Conservation (phyloP, 92 coral and sea anemone genomes). For the Umimayanthus chanpuru region DNA sequence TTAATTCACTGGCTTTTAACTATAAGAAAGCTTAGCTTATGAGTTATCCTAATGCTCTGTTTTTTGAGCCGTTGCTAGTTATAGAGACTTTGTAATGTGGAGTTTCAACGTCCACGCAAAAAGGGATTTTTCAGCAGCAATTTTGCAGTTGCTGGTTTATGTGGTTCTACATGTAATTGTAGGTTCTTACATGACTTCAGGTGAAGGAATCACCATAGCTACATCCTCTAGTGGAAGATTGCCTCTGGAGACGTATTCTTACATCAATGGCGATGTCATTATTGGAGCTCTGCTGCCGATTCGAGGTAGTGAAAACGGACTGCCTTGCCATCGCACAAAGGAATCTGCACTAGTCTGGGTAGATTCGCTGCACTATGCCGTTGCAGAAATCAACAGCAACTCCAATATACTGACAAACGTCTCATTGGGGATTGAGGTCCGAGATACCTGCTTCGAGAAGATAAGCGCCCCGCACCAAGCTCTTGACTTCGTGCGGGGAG, state of each 20-base stretch:
- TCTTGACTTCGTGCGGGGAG: conserved; percentile 56
- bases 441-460: conserved; percentile 66
- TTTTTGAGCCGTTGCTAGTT: background rate
- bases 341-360: conserved; percentile 56
- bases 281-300: conserved; percentile 77
- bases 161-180: background rate
- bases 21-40: background rate
- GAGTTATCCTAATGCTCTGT: background rate
- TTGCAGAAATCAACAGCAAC: conserved; percentile 58
- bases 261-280: conserved; percentile 52
- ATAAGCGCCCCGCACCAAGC: conserved; percentile 66
- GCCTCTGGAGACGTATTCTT: background rate
- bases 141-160: background rate
- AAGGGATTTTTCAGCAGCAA: background rate
- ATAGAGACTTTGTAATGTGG: background rate
- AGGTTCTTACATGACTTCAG: background rate
- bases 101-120: background rate
- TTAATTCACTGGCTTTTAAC: background rate
- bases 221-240: background rate
- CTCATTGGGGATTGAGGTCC: conserved; percentile 60
- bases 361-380: conserved; percentile 64
- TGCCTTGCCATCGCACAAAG: conserved; percentile 34
- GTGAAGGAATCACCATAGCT: background rate
- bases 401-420: conserved; percentile 42
- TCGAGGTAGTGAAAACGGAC: conserved; percentile 43